Conservation (phyloP, 2,888 invertebrate genomes). For the Microctonus aethiopoides region DNA sequence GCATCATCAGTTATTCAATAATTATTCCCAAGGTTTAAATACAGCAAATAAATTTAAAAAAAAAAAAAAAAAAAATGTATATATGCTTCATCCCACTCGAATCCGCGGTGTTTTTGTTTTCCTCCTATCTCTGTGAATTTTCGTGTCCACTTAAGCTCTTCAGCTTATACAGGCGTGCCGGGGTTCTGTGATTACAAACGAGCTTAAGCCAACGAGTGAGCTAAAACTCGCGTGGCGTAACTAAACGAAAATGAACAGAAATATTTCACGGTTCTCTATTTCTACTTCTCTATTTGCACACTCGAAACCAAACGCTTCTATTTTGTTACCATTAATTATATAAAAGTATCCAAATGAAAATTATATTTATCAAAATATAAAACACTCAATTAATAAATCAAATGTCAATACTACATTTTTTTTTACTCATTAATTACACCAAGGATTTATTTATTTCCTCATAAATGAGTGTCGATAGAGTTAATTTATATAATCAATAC, state of each 20-base stretch:
- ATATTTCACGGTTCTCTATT: conserved; percentile 12
- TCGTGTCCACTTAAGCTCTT: conserved; percentile 27
- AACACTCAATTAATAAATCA: background rate
- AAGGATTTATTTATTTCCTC: conserved; percentile 1
- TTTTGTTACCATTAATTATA: background rate
- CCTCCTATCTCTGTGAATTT: conserved; percentile 2
- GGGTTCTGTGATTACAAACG: conserved; percentile 28
- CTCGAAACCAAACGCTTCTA: background rate
- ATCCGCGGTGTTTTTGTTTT: background rate
- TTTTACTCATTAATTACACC: background rate
- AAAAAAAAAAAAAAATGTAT: background rate
- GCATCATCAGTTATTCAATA: background rate
- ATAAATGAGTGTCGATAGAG: background rate
- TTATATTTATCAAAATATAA: background rate
- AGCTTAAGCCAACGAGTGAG: conserved; percentile 25
- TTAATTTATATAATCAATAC: background rate
- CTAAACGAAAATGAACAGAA: conserved; percentile 27
- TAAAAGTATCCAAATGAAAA: background rate
- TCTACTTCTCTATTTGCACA: background rate
- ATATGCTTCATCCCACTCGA: background rate
- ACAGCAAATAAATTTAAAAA: background rate
- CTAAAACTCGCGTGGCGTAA: conserved; percentile 24
- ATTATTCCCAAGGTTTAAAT: conserved; percentile 8
- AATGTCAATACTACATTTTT: background rate
- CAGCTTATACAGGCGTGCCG: conserved; percentile 25